Conservation (phyloP, 2,113 vertebrate genomes). For the Acanthisitta chloris region DNA sequence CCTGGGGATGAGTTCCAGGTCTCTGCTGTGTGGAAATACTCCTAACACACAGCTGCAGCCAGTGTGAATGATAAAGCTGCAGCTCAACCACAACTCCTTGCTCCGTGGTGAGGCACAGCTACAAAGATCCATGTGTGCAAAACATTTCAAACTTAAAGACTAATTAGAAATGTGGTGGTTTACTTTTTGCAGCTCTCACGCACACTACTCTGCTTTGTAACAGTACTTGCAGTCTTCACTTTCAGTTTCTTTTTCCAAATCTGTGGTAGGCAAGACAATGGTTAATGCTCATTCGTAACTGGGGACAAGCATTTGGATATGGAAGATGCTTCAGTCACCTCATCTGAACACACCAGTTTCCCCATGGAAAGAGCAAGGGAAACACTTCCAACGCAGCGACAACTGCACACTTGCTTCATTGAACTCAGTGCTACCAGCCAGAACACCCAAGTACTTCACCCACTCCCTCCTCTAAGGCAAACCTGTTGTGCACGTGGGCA, state of each 20-base stretch:
- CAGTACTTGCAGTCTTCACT: background rate
- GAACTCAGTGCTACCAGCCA: background rate
- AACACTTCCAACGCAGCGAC: background rate
- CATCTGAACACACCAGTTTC: background rate
- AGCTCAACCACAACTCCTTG: background rate
- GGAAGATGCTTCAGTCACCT: background rate
- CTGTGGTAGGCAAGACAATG: background rate
- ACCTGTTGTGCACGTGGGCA: accelerated
- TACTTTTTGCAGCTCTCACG: background rate
- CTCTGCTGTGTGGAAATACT: background rate
- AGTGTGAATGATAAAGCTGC: background rate
- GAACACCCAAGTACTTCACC: background rate
- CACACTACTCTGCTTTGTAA: no score
- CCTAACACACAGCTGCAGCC: background rate
- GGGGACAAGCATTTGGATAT: accelerated
- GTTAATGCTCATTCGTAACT: background rate
- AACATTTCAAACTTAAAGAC: background rate
- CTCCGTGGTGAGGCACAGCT: background rate
- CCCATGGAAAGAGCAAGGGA: background rate
- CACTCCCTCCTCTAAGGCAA: background rate
- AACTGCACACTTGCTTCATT: background rate
- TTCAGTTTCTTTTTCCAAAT: background rate
- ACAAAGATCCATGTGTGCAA: background rate
- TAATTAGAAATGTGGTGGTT: background rate
- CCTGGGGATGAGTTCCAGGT: accelerated